phyloP scores from a whole-genome alignment of 2,888 invertebrate genomes.

The Eurois occulta region DNA sequence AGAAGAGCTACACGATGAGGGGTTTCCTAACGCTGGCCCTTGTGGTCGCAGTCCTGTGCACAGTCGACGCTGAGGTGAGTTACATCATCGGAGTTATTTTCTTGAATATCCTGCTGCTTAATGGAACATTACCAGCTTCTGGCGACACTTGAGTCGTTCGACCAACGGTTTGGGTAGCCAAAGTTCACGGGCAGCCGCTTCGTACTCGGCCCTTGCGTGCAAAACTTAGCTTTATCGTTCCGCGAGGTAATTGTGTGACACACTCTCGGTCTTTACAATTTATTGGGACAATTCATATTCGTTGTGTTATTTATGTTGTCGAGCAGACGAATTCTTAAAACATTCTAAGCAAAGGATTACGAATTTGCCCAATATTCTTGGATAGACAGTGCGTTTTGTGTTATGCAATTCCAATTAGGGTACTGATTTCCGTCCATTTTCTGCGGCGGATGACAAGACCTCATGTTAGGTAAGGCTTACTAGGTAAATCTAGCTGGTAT shows the following conservation, averaged over 20 bases:
- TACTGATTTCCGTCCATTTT: background rate
- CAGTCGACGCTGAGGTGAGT: slow-evolving; percentile 81
- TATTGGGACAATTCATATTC: background rate
- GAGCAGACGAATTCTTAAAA: background rate
- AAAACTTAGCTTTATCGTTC: background rate
- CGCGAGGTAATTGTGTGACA: background rate
- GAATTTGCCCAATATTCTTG: no score
- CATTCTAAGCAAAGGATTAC: background rate
- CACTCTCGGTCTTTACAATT: background rate
- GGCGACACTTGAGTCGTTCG: background rate
- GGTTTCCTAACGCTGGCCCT: slow-evolving; percentile 81
- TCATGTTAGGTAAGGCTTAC: background rate
- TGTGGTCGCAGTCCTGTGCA: slow-evolving; percentile 81
- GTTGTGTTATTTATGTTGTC: background rate
- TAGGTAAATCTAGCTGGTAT: background rate
- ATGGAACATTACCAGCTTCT: background rate
- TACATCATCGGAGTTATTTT: background rate
- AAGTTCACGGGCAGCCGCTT: background rate
- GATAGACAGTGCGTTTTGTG: background rate
- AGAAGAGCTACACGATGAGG: slow-evolving; percentile 76
- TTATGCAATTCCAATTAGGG: background rate
- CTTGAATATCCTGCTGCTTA: background rate
- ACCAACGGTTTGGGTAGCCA: background rate
- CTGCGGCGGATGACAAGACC: background rate
- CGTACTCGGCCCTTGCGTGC: background rate